Evolutionary conservation across 2,888 invertebrate genomes (phyloP).

Genomic region (Meteorus cinctellus): DNA sequence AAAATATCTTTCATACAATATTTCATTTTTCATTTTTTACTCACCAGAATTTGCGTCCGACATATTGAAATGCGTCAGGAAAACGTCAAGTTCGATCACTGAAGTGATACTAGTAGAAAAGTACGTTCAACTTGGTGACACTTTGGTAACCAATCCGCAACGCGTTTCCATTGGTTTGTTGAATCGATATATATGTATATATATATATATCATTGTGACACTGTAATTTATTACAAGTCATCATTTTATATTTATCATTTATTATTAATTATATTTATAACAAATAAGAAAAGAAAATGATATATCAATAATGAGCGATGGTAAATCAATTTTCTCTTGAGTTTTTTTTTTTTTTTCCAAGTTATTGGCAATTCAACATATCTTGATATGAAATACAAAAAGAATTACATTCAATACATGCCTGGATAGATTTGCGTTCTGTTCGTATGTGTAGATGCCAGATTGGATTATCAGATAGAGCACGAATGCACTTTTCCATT

Average conservation of each 20-base stretch:
- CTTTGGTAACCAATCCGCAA: constrained; percentile 53
- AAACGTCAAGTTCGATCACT: constrained; percentile 50
- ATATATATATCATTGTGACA: constrained; percentile 30
- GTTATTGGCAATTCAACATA: neutral
- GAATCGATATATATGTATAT: constrained; percentile 59
- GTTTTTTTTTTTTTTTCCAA: neutral
- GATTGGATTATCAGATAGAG: constrained; percentile 6
- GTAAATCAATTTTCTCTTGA: neutral
- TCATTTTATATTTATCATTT: neutral
- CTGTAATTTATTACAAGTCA: neutral
- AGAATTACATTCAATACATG: neutral
- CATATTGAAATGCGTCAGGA: constrained; percentile 57
- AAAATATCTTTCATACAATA: too few relatives aligned
- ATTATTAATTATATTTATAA: too few relatives aligned
- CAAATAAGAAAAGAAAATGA: neutral
- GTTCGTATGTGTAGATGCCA: neutral
- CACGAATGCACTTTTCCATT: neutral
- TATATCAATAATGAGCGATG: too few relatives aligned
- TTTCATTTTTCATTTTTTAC: constrained; percentile 38
- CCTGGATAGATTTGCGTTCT: neutral
- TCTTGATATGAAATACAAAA: neutral
- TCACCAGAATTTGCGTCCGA: constrained; percentile 64
- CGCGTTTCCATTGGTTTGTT: constrained; percentile 65
- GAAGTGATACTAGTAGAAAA: constrained; percentile 37
- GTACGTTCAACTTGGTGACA: constrained; percentile 62